Evolutionary conservation across 1,140 invertebrate genomes (phyloP), one percentile per base, ranked within the genome.

Genomic region (Drosophila pectinifera): DNA sequence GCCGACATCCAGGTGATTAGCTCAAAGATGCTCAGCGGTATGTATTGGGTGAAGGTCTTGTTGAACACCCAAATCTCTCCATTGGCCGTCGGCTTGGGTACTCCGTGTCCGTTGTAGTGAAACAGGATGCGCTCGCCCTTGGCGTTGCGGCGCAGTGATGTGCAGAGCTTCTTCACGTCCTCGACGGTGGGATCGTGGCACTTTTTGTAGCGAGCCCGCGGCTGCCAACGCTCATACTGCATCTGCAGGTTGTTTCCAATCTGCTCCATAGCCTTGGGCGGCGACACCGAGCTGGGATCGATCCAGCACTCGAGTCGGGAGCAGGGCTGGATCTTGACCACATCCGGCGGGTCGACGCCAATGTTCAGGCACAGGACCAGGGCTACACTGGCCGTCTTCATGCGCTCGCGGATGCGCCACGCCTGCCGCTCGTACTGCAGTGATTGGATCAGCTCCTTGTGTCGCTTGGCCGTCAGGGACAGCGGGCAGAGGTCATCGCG

Each of bases 21-120:
- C 94, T 99, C 99, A 93, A 98, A 99, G 39, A 99, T 96, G 49
- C 98, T 99, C 80, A 99, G 93, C 55, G 99, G 99, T 93, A 99
- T 99, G 93, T 99, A 99, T 93, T 99, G 98, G 1, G 98, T 99
- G 92, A 98, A 99, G 62, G 95, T 97, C 96, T 98, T 93, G 94
- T 99, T 99, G 93, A 99, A 99, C 5, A 99, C 98, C 99, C 99
- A 99, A 88, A 99, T 98, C 95, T 99, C 99, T 13, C 99, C 99
- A 94, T 99, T 99, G 28, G 95, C 94, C 8, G 99, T 99, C 36
- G 99, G 99, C 93, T 97, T 97, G 41, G 99, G 99, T 54, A 99
- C 99, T 45, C 99, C 99, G 93, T 99, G 99, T 0, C 99, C 99
- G 94, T 99, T 99, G 92, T 99, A 99, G 93, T 99, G 99, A 94